Base-by-base conservation (phyloP, 2,797 vertebrate genomes). In the Xyrichtys novacula region DNA sequence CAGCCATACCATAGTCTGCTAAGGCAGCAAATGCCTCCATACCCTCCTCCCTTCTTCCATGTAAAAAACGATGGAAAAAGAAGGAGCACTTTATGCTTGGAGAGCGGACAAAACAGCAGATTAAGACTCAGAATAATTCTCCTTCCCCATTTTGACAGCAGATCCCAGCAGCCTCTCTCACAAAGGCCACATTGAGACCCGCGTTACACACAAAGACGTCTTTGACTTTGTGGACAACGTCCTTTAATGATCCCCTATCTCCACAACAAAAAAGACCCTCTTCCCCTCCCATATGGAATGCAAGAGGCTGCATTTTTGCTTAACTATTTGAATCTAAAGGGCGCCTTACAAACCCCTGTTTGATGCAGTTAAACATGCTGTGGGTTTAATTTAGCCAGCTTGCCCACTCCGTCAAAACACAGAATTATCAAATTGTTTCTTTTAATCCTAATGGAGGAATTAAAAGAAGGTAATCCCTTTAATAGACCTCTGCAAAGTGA, bases 161-260 rank as follows among this genome's bases (percentile, higher is more conserved):
- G 78, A 89, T 83, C 75, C 73, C 80, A 70, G 68, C 19, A 8
- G 49, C 44, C 40, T 65, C 26, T 31, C 53, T 84, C 38, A 95
- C 91, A 96, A 95, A 93, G 92, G 54, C 85, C 85, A 90, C 88
- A 94, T 92, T 94, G 90, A 94, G 88, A 70, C 74, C 61, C 47
- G 65, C 53, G n/a, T 82, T 74, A 72, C 67, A 56, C 76, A 93
- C 91, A 93, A 91, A 93, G 91, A 75, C 65, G 50, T 85, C 83
- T 91, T 91, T 86, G 75, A 86, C 66, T 54, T 22, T 22, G 25
- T 52, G 81, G 86, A 81, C 58, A 85, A 22, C 34, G 54, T 81
- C 80, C 80, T 89, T 90, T 90, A 85, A 90, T 87, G 89, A 76
- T 89, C 88, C 75, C 26, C 78, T 52, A 91, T 89, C 85, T 88